Percentiles rank a stretch among this genome's conserved stretches.
Evolutionary conservation across 2,797 vertebrate species (phyloP).

Genomic region (Oreochromis grahami): DNA sequence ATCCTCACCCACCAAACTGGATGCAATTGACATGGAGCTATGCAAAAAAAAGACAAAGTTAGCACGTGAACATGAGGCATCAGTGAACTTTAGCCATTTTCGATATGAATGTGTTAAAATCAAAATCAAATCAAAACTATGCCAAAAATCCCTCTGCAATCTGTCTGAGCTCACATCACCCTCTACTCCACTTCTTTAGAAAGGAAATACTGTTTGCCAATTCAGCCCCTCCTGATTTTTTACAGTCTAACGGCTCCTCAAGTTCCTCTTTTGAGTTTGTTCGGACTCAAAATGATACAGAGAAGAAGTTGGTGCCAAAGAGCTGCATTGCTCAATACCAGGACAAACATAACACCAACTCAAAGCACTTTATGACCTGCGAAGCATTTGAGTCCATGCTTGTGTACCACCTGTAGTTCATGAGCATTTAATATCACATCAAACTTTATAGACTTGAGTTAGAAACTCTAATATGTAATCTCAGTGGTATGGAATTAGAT

Average conservation of each 20-base stretch:
- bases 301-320: background rate
- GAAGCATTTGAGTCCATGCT: background rate
- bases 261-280: constrained; percentile 64
- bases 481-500: background rate
- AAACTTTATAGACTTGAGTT: background rate
- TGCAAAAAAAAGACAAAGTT: too few species aligned
- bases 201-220: constrained; percentile 37
- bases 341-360: constrained; percentile 15
- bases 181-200: background rate
- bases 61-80: background rate
- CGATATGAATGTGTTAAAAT: background rate
- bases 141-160: background rate
- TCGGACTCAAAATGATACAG: background rate
- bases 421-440: background rate
- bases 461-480: background rate
- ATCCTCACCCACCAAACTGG: constrained; percentile 96
- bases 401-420: background rate
- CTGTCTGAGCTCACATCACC: background rate
- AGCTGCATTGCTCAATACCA: constrained; percentile 26
- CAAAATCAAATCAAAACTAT: background rate
- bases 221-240: constrained; percentile 27
- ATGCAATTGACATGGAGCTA: constrained; percentile 95
- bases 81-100: background rate
- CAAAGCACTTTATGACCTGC: background rate
- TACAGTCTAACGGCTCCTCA: constrained; percentile 56